Percentiles rank a stretch among this genome's conserved stretches.
Conservation (phyloP, 2,113 vertebrate species). For the Crocuta crocuta region DNA sequence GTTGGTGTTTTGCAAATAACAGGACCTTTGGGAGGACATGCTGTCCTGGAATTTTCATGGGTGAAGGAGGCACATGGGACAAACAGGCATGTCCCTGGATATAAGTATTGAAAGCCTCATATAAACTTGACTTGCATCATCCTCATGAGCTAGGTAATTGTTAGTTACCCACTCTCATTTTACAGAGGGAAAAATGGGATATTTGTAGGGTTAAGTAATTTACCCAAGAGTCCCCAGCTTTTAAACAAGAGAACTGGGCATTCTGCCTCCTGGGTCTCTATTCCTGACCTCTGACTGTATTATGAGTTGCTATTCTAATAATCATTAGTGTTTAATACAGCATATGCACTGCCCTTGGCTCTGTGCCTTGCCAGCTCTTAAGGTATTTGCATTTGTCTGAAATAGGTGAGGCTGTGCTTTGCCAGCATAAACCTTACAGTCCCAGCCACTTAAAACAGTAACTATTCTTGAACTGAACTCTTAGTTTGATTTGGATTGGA, state of each 20-base stretch:
- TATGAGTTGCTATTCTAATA: background rate
- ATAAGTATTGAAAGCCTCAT: background rate
- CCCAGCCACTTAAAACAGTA: too few relatives aligned
- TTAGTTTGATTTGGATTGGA: background rate
- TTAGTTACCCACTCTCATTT: background rate
- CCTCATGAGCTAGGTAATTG: background rate
- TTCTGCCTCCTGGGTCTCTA: background rate
- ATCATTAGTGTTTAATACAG: background rate
- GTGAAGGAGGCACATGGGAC: background rate
- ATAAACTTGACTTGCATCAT: background rate
- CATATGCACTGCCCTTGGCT: background rate
- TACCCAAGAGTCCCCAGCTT: background rate
- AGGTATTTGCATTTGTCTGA: background rate
- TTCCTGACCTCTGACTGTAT: too few relatives aligned
- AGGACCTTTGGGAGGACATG: background rate
- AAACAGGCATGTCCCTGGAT: background rate
- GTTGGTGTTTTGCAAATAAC: background rate
- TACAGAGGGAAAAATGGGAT: background rate
- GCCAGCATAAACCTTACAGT: background rate
- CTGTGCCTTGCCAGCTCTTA: background rate
- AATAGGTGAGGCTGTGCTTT: background rate
- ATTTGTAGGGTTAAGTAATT: background rate
- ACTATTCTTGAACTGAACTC: background rate
- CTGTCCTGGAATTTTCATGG: background rate
- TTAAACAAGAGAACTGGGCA: background rate